A percentile compares a stretch with the other conserved stretches of the same genome.
Conservation (phyloP, 1,140 invertebrate species). For the Ceratitis capitata region DNA sequence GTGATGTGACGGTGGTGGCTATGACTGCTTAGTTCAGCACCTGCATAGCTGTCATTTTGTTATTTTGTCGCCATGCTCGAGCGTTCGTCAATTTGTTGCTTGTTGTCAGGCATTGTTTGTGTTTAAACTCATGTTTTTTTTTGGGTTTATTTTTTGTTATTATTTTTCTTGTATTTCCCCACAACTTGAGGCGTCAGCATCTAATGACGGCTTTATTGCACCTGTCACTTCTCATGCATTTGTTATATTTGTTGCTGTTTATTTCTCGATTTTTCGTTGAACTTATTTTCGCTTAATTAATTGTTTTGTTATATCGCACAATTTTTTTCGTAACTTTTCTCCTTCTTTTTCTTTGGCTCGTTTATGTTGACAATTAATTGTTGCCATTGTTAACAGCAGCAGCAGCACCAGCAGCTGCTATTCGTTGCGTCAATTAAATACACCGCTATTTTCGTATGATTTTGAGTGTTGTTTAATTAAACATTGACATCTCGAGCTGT, state of each 20-base stretch:
- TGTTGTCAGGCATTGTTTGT: conserved; percentile 9
- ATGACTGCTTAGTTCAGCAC: background rate
- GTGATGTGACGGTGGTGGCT: too few species aligned
- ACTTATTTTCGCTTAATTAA: conserved; percentile 24
- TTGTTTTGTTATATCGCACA: background rate
- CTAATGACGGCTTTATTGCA: conserved; percentile 25
- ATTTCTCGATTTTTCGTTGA: background rate
- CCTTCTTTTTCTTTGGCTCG: background rate
- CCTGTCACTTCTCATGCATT: background rate
- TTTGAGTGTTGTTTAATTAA: background rate
- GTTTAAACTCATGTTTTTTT: background rate
- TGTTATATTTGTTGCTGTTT: background rate
- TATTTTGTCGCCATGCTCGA: background rate
- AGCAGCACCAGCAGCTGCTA: too few species aligned
- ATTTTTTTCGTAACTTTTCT: background rate
- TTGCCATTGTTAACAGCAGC: conserved; percentile 5
- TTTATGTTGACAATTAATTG: conserved; percentile 27
- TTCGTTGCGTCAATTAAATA: conserved; percentile 10
- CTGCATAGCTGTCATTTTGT: conserved; percentile 12
- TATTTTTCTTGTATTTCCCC: background rate
- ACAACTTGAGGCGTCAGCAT: background rate
- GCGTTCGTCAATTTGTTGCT: background rate
- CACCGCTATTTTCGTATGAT: background rate
- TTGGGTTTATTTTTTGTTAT: background rate
- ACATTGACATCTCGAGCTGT: background rate